Base-by-base conservation (phyloP, 2,113 vertebrate genomes). In the Eubucco bourcierii region DNA sequence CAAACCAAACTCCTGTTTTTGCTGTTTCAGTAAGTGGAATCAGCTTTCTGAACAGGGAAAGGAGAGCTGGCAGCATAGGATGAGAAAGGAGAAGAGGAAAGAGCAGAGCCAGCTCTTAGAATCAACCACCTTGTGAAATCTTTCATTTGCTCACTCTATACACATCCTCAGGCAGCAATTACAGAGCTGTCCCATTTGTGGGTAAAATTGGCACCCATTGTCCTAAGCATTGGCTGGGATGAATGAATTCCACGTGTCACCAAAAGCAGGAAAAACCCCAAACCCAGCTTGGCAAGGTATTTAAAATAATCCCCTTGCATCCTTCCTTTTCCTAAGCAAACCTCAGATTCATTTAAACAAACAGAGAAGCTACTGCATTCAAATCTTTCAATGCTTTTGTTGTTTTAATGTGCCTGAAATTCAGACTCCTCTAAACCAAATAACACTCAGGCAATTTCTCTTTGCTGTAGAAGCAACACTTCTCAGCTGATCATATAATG, bases 51-150 rank as follows among this genome's bases (percentile, higher is more conserved):
- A 87, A 76, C 55, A 66, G 71, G 72, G 89, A 92, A 92, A 66
- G 75, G 71, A 89, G 72, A 85, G 56, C 27, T 91, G 87, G 81
- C 56, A 87, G 64, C 90, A 82, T 63, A 92, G 76, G 84, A 81
- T 46, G 72, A 68, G 50, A 93, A 37, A 91, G 64, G 24, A 34
- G 71, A 79, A 94, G 52, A 82, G 72, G 82, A 94, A 95, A 94
- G 64, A 95, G 59, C 46, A 82, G 46, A 84, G 71, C 90, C 59
- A 84, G 81, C 67, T 90, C 80, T 84, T 55, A 87, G 34, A 63
- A 84, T 82, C 53, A 81, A 61, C 29, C 68, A 71, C 31, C 50
- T 73, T 64, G 66, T 6, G 27, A 87, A 93, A 81, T 79, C 76
- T 83, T 83, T 78, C 50, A 70, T 75, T 87, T 91, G 31, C 23